Conservation (phyloP, 2,888 invertebrate genomes). For the Esperia sulphurella region DNA sequence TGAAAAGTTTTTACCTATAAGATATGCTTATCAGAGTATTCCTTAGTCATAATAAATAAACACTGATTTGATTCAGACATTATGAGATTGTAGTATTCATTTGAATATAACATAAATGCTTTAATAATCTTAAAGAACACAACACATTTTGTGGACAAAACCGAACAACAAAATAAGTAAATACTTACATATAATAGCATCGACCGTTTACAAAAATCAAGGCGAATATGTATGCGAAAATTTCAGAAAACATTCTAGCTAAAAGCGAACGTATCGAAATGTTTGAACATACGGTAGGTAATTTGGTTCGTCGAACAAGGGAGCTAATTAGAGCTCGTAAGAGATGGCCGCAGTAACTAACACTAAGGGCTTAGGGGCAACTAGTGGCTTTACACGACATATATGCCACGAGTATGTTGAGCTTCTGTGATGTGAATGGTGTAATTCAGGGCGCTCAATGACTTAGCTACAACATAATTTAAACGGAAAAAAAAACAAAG, state of each 20-base stretch:
- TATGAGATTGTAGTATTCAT: too few relatives aligned
- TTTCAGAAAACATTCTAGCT: constrained; percentile 10
- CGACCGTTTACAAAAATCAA: background rate
- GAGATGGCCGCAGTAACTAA: constrained; percentile 29
- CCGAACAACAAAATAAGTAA: background rate
- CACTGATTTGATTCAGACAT: too few relatives aligned
- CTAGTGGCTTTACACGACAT: constrained; percentile 23
- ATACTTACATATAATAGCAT: too few relatives aligned
- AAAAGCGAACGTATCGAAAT: constrained; percentile 4
- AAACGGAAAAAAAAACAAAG: too few relatives aligned
- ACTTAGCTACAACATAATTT: too few relatives aligned
- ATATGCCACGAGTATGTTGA: constrained; percentile 6
- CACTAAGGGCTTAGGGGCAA: constrained; percentile 24
- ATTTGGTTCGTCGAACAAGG: constrained; percentile 29
- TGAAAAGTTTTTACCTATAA: too few relatives aligned
- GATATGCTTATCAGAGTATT: too few relatives aligned
- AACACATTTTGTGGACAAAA: background rate
- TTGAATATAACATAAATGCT: background rate
- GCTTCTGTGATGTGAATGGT: constrained; percentile 12
- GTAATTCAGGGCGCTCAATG: constrained; percentile 1
- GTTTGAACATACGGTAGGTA: constrained; percentile 7
- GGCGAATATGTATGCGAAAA: background rate
- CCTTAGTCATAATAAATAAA: too few relatives aligned
- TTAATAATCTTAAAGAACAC: background rate
- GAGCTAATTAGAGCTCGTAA: constrained; percentile 42